Evolutionary conservation across 2,113 vertebrate species (phyloP).

Genomic region (Cariama cristata): DNA sequence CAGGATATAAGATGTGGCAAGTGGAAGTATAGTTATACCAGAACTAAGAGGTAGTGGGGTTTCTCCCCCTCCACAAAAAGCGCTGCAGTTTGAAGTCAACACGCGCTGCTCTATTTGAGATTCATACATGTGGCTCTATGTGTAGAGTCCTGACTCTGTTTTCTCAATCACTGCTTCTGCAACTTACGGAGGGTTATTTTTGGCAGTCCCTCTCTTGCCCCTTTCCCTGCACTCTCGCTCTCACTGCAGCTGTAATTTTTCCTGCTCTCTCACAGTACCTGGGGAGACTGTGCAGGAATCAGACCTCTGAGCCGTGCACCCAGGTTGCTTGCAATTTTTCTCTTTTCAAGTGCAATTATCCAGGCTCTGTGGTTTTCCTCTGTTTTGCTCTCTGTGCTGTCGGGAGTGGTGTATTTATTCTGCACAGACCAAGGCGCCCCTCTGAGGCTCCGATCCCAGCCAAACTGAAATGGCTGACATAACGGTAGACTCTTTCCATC

Average conservation of each 20-base stretch:
- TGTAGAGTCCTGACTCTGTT: conserved; percentile 11
- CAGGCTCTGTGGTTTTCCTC: not conserved
- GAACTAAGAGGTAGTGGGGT: not conserved
- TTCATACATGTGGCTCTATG: not conserved
- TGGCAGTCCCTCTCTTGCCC: conserved; percentile 25
- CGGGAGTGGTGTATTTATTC: not conserved
- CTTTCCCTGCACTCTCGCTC: not conserved
- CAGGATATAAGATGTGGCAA: conserved; percentile 58
- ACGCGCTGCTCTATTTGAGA: not conserved
- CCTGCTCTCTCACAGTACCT: not conserved
- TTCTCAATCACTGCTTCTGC: conserved; percentile 34
- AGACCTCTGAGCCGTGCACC: not conserved
- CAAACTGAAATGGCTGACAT: not conserved
- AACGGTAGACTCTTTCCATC: not conserved
- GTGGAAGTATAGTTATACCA: conserved; percentile 28
- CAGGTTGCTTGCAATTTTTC: not conserved
- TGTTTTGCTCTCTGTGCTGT: not conserved
- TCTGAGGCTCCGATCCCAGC: not conserved
- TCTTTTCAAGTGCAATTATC: not conserved
- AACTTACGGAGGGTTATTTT: conserved; percentile 11
- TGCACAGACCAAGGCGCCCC: not conserved
- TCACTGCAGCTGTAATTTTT: conserved; percentile 1
- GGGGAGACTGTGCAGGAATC: not conserved
- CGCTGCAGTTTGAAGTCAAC: conserved; percentile 11
- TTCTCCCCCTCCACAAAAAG: not conserved